Evolutionary conservation across 2,888 invertebrate species (phyloP).

Genomic region (Nasonovia ribisnigri): DNA sequence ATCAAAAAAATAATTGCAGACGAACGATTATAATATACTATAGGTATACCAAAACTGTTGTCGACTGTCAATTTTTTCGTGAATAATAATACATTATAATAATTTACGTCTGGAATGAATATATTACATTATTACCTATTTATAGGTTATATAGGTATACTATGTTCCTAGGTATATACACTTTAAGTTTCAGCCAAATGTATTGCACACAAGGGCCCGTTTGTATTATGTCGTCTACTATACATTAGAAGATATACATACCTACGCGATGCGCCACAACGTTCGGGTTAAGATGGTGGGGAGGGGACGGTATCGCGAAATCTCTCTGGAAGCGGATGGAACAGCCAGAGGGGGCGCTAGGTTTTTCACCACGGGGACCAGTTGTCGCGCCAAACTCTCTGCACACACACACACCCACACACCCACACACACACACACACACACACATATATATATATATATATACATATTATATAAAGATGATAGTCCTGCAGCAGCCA

Average conservation of each 20-base stretch:
- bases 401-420: background rate
- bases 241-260: background rate
- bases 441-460: background rate
- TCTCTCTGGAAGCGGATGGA: background rate
- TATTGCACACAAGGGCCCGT: background rate
- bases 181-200: constrained; percentile 23
- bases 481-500: constrained; percentile 4
- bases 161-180: background rate
- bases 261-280: background rate
- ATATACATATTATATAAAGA: background rate
- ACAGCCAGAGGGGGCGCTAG: background rate
- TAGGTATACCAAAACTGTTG: no score
- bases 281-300: background rate
- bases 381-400: constrained; percentile 58
- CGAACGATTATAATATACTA: background rate
- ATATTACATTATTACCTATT: background rate
- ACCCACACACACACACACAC: background rate
- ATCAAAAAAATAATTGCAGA: background rate
- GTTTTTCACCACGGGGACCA: constrained; percentile 52
- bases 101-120: background rate
- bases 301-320: constrained; percentile 41
- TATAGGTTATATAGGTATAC: background rate
- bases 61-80: background rate
- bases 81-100: no score
- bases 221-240: background rate